Evolutionary conservation across 2,888 invertebrate species (phyloP).

Genomic region (Acleris cristana): DNA sequence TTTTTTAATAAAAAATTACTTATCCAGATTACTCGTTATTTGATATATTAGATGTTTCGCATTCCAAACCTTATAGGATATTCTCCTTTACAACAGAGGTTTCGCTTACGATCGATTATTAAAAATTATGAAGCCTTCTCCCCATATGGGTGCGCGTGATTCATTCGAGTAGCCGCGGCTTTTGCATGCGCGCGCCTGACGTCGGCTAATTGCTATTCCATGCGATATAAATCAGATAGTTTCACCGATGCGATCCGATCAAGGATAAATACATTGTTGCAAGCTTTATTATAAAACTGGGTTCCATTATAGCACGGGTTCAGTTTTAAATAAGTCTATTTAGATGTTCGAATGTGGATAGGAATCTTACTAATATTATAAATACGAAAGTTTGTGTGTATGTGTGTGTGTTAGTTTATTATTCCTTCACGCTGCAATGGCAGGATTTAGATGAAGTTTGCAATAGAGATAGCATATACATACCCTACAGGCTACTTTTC

Average conservation of each 20-base stretch:
- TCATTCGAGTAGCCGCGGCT: constrained; percentile 57
- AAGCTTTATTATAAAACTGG: constrained; percentile 8
- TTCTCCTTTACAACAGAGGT: neutral
- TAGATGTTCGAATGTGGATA: neutral
- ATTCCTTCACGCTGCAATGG: too few species aligned
- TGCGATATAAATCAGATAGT: constrained; percentile 68
- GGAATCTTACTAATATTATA: too few species aligned
- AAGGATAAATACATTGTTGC: constrained; percentile 32
- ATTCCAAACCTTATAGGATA: neutral
- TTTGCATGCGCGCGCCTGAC: constrained; percentile 63
- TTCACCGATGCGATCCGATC: constrained; percentile 41
- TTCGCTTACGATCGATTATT: neutral
- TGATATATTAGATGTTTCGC: neutral
- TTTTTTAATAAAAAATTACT: too few species aligned
- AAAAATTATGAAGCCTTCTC: neutral
- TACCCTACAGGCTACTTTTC: too few species aligned
- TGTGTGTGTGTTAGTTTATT: too few species aligned
- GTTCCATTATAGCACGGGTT: neutral
- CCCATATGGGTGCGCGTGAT: constrained; percentile 53
- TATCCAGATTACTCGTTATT: too few species aligned
- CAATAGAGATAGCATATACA: too few species aligned
- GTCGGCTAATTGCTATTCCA: constrained; percentile 70
- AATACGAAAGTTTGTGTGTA: too few species aligned
- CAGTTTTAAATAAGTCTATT: neutral
- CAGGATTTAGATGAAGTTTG: too few species aligned